Percentiles rank a stretch among this genome's conserved stretches.
Conservation (phyloP, 2,113 vertebrate genomes). For the Takifugu flavidus region DNA sequence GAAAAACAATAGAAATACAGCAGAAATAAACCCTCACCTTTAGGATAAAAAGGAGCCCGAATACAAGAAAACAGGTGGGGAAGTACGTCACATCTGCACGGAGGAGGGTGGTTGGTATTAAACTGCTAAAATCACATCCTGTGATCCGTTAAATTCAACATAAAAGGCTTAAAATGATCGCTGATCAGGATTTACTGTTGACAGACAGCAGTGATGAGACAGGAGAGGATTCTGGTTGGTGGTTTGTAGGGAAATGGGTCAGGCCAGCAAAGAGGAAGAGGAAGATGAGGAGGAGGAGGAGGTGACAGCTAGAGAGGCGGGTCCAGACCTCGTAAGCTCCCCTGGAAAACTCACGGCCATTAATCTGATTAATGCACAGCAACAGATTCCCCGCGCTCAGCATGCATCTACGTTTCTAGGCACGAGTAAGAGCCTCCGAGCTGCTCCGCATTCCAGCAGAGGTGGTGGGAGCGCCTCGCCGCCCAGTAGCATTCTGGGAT, state of each 20-base stretch:
- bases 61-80: too few relatives aligned
- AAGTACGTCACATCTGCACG: too few relatives aligned
- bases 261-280: slow-evolving; percentile 28
- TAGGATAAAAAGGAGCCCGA: too few relatives aligned
- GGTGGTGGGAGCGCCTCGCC: neutral
- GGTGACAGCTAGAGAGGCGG: slow-evolving; percentile 41
- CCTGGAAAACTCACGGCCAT: slow-evolving; percentile 65
- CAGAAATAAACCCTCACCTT: too few relatives aligned
- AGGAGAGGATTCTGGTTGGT: slow-evolving; percentile 28
- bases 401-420: slow-evolving; percentile 8
- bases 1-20: too few relatives aligned
- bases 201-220: slow-evolving; percentile 7
- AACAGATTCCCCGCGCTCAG: slow-evolving; percentile 34
- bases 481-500: too few relatives aligned
- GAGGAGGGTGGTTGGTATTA: too few relatives aligned
- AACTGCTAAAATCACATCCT: too few relatives aligned
- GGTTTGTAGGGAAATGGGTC: slow-evolving; percentile 65
- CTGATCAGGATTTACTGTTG: too few relatives aligned
- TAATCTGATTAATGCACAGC: slow-evolving; percentile 75
- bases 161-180: neutral
- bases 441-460: slow-evolving; percentile 40
- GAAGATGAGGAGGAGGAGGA: slow-evolving; percentile 20
- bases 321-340: slow-evolving; percentile 62
- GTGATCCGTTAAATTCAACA: too few relatives aligned
- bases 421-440: slow-evolving; percentile 14